Conservation (phyloP, 2,113 vertebrate species). For the Petrocephalus microphthalmus region DNA sequence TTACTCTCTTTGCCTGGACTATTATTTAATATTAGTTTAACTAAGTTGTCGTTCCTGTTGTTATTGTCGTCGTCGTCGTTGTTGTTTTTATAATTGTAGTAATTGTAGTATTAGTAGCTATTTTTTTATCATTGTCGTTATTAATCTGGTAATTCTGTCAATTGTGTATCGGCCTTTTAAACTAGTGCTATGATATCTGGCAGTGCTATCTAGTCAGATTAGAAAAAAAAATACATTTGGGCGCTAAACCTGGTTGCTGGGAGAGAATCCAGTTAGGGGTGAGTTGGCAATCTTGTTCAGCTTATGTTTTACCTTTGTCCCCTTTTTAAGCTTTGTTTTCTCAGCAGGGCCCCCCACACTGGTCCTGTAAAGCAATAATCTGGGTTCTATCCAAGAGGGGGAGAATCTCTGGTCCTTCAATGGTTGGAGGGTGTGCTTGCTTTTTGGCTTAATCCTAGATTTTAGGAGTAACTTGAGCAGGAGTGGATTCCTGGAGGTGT, state of each 20-base stretch:
- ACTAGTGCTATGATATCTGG: constrained; percentile 22
- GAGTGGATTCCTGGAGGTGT: neutral
- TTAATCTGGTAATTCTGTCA: constrained; percentile 31
- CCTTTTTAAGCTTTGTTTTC: neutral
- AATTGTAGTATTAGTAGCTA: constrained; percentile 4
- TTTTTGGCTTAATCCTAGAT: neutral
- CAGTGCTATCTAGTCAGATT: constrained; percentile 21
- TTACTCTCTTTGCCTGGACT: constrained; percentile 40
- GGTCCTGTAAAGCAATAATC: constrained; percentile 10
- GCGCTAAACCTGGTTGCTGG: neutral
- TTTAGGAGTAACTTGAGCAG: neutral
- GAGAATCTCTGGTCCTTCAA: neutral
- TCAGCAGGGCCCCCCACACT: neutral
- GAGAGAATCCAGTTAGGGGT: neutral
- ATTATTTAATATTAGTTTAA: constrained; percentile 45
- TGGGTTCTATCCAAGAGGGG: neutral
- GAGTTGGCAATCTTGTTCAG: neutral
- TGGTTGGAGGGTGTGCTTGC: neutral
- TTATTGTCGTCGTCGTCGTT: constrained; percentile 23
- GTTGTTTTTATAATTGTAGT: constrained; percentile 22
- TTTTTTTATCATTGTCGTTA: constrained; percentile 31
- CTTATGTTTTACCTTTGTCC: neutral
- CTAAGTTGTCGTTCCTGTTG: constrained; percentile 32
- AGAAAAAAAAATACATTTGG: constrained; percentile 10
- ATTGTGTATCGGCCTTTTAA: constrained; percentile 25